Base-by-base conservation (phyloP, 2,113 vertebrate species). In the Eptatretus burgeri region DNA sequence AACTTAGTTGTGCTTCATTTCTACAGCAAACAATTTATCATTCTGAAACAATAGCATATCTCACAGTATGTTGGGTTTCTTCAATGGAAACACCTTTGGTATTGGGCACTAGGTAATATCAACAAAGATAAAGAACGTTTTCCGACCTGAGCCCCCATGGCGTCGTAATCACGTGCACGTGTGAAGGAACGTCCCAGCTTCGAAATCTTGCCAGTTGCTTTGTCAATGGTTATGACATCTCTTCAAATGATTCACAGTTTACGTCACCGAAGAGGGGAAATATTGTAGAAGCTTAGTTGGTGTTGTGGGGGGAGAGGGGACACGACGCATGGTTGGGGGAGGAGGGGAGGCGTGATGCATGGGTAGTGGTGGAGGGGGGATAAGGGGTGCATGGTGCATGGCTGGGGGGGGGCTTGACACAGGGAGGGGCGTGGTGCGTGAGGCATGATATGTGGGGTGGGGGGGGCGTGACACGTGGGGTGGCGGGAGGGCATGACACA, bases 161-260 rank as follows among this genome's bases (percentile, higher is more conserved):
- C 85, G 1, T 91, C 85, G 1, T 91, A 91, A 73, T 91, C 85
- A 2, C 85, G 75, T 11, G 85, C 84, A 11, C 85, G 76, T 2
- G 85, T 91, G 74, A 91, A 91, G 20, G 85, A 84, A 52, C 85
- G 81, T 5, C 85, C 85, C 69, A 91, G 70, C 65, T 91, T 91
- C 62, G 77, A 80, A 68, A 91, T 91, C 71, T 88, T 91, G 27
- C 85, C 85, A 0, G 85, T 91, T 65, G 85, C 85, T 76, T 91
- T 91, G 72, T 91, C 85, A 1, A 91, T 91, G 16, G 84, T 88
- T 68, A 91, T 85, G 13, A 91, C 82, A 12, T 91, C 85, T 65
- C 85, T 91, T 68, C 1, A 14, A 50, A 41, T 51, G 64, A 51
- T 41, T 11, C 50, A 13, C 51, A 64, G 52, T 50, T 7, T 14